phyloP scores from a whole-genome alignment of 2,888 invertebrate genomes.

The Punctoribates punctum region DNA sequence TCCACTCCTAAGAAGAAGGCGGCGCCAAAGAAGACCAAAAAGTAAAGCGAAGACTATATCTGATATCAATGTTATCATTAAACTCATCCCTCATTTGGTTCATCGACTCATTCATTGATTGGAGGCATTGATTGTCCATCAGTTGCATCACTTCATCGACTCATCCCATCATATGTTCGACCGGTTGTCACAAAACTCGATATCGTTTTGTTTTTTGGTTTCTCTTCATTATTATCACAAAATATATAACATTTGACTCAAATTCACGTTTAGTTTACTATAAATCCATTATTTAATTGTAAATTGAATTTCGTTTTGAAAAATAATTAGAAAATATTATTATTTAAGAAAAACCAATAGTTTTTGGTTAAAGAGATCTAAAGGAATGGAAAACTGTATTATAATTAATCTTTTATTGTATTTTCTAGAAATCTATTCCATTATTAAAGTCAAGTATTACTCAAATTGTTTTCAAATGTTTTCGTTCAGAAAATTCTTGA shows the following conservation, averaged over 20 bases:
- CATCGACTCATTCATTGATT: slow-evolving; percentile 3
- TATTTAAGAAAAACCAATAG: not conserved
- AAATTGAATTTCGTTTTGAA: not conserved
- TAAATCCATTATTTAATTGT: not conserved
- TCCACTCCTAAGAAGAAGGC: slow-evolving; percentile 32
- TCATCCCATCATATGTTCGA: slow-evolving; percentile 22
- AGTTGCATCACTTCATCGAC: not conserved
- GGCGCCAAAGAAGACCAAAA: slow-evolving; percentile 31
- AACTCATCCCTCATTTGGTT: not conserved
- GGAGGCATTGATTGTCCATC: not conserved
- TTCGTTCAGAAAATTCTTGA: no score
- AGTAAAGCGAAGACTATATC: not conserved
- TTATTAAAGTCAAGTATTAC: not conserved
- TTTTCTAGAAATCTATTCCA: not conserved
- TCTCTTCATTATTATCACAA: not conserved
- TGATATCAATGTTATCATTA: slow-evolving; percentile 24
- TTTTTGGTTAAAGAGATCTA: not conserved
- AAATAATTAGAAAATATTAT: not conserved
- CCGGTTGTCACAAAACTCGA: slow-evolving; percentile 7
- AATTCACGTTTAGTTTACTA: not conserved
- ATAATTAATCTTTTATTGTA: not conserved
- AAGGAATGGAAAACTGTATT: not conserved
- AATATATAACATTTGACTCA: not conserved
- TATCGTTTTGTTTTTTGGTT: not conserved
- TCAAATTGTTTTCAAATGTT: no score